A percentile compares a stretch with the other conserved stretches of the same genome.
These are phyloP conservation scores for Dendrophyllia cribrosa DNA, from an alignment of 64 coral and sea anemone species.

Conservation along the genomic window DNA sequence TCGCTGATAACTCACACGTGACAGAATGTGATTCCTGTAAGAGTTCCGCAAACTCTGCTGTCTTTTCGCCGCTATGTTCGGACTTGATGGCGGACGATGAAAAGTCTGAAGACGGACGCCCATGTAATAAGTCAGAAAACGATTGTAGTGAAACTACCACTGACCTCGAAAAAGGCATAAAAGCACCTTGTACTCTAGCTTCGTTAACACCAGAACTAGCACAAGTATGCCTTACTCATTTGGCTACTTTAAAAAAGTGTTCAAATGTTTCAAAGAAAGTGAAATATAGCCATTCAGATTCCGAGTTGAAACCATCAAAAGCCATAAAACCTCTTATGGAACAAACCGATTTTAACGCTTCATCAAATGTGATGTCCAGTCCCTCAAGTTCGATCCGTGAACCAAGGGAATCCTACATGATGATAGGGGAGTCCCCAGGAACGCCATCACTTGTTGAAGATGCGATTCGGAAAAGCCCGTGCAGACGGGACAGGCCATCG, in stretches of 20 bases:
- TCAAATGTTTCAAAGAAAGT: not conserved
- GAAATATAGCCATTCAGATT: not conserved
- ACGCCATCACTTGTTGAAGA: too few relatives aligned
- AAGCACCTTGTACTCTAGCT: not conserved
- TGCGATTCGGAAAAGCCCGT: too few relatives aligned
- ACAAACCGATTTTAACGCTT: not conserved
- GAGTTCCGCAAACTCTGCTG: not conserved
- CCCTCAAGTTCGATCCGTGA: too few relatives aligned
- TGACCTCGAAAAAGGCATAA: not conserved
- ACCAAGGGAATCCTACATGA: too few relatives aligned
- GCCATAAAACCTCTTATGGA: too few relatives aligned
- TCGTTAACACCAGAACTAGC: not conserved
- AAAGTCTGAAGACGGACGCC: not conserved
- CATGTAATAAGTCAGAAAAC: too few relatives aligned
- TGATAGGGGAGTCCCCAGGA: too few relatives aligned
- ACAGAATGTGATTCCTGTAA: not conserved
- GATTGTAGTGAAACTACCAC: not conserved
- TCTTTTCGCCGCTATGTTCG: not conserved
- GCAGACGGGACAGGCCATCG: too few relatives aligned
- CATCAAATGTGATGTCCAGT: not conserved
- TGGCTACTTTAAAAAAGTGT: not conserved
- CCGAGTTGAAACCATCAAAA: not conserved
- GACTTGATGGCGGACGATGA: not conserved
- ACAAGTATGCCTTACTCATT: not conserved
- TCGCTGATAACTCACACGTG: not conserved